These are phyloP conservation scores for Drosophila guanche DNA, from an alignment of 1,140 invertebrate species.

Conservation along the genomic window DNA sequence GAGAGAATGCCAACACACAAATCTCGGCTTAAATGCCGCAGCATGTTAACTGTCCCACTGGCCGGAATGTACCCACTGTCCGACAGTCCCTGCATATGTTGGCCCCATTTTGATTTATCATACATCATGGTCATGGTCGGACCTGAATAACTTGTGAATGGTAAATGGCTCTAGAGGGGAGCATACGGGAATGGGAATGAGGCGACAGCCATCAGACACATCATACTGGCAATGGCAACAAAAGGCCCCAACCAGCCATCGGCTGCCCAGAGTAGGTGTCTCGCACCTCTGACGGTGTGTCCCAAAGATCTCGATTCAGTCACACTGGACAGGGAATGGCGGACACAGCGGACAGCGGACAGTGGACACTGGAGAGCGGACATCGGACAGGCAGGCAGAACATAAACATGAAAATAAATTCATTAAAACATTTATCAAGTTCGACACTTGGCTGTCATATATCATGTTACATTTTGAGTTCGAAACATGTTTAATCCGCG, in stretches of 20 bases:
- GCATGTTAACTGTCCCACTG: slow-evolving; percentile 61
- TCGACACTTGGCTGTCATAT: slow-evolving; percentile 78
- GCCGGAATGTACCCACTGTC: slow-evolving; percentile 12
- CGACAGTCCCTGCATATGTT: slow-evolving; percentile 37
- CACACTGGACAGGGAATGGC: background rate
- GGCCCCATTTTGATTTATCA: slow-evolving; percentile 67
- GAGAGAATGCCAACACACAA: slow-evolving; percentile 49
- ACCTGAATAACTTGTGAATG: slow-evolving; percentile 45
- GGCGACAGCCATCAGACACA: slow-evolving; percentile 6
- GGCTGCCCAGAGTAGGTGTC: slow-evolving; percentile 24
- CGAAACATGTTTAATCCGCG: slow-evolving; percentile 75
- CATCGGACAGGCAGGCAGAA: slow-evolving; percentile 37
- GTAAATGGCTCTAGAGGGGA: slow-evolving; percentile 14
- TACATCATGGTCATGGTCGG: slow-evolving; percentile 75
- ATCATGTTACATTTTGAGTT: slow-evolving; percentile 76
- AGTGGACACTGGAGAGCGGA: background rate
- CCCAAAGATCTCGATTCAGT: slow-evolving; percentile 41
- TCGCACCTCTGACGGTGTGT: slow-evolving; percentile 10
- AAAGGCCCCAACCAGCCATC: slow-evolving; percentile 17
- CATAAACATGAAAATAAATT: slow-evolving; percentile 79
- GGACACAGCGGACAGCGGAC: background rate
- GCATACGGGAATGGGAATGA: background rate
- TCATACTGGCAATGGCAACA: slow-evolving; percentile 21
- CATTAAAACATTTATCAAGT: slow-evolving; percentile 82
- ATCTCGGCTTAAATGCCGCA: slow-evolving; percentile 67